phyloP scores from a whole-genome alignment of 2,113 vertebrate genomes.

The Ciconia boyciana region DNA sequence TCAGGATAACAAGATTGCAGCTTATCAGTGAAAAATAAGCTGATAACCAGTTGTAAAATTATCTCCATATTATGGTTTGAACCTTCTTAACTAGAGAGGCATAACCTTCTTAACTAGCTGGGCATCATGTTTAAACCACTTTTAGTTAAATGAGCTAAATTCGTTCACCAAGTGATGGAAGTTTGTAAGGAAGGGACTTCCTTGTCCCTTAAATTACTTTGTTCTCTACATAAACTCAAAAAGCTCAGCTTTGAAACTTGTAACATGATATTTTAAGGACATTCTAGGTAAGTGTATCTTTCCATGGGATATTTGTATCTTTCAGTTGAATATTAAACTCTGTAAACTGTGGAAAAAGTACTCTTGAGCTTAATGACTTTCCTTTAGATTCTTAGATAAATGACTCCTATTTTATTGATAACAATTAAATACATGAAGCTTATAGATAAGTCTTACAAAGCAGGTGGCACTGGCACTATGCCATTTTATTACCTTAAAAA shows the following conservation, averaged over 20 bases:
- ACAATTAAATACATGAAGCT: neutral
- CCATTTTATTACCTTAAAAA: neutral
- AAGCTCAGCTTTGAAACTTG: neutral
- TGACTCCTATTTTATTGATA: neutral
- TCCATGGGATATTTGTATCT: neutral
- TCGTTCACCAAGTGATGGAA: neutral
- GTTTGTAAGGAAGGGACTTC: neutral
- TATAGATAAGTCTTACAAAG: neutral
- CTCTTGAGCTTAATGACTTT: neutral
- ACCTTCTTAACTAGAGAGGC: neutral
- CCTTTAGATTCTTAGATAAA: neutral
- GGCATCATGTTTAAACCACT: neutral
- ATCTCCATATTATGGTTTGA: neutral
- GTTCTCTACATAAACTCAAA: neutral
- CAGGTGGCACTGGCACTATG: neutral
- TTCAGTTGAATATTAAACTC: neutral
- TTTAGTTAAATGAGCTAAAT: neutral
- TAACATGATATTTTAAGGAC: neutral
- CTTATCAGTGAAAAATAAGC: neutral
- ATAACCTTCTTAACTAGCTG: neutral
- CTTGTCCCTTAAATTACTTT: neutral
- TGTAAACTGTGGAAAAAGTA: neutral
- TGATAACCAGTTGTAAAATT: neutral
- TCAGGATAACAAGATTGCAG: neutral
- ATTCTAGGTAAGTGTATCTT: neutral